A percentile compares a stretch with the other conserved stretches of the same genome.
These are phyloP conservation scores for Melanostoma mellinum DNA, from an alignment of 2,888 invertebrate genomes.

Conservation along the genomic window DNA sequence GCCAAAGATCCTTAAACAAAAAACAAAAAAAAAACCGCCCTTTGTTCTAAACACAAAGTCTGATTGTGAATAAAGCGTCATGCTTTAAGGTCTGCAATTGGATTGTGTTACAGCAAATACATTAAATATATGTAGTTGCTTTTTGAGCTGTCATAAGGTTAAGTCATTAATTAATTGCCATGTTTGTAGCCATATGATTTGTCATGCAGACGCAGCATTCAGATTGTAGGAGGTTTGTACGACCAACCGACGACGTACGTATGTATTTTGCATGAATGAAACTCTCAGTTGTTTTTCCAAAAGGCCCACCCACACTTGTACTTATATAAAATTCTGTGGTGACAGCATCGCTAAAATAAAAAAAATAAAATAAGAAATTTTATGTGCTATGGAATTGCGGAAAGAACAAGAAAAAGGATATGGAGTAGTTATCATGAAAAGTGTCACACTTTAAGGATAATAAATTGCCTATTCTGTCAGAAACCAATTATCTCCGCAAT, in stretches of 20 bases:
- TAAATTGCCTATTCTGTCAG: constrained; percentile 67
- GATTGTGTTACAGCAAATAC: constrained; percentile 36
- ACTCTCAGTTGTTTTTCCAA: constrained; percentile 15
- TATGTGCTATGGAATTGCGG: constrained; percentile 31
- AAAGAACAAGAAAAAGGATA: constrained; percentile 59
- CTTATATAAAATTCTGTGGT: constrained; percentile 34
- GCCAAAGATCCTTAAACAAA: constrained; percentile 10
- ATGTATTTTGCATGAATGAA: constrained; percentile 30
- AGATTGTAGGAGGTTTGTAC: too few relatives aligned
- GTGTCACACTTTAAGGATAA: constrained; percentile 68
- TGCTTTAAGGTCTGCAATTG: constrained; percentile 10
- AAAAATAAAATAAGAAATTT: not conserved
- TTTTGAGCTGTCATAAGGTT: constrained; percentile 48
- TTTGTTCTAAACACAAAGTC: not conserved
- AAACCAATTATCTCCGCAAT: constrained; percentile 63
- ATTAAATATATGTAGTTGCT: constrained; percentile 25
- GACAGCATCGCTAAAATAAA: constrained; percentile 42
- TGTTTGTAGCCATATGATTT: constrained; percentile 56
- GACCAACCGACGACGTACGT: too few relatives aligned
- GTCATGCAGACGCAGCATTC: constrained; percentile 47
- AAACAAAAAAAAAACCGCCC: not conserved
- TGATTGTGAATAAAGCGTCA: not conserved
- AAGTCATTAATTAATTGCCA: constrained; percentile 66
- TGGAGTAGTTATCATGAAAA: constrained; percentile 64
- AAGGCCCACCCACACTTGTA: constrained; percentile 4